Conservation (phyloP, 1,140 invertebrate species). For the Arion vulgaris region DNA sequence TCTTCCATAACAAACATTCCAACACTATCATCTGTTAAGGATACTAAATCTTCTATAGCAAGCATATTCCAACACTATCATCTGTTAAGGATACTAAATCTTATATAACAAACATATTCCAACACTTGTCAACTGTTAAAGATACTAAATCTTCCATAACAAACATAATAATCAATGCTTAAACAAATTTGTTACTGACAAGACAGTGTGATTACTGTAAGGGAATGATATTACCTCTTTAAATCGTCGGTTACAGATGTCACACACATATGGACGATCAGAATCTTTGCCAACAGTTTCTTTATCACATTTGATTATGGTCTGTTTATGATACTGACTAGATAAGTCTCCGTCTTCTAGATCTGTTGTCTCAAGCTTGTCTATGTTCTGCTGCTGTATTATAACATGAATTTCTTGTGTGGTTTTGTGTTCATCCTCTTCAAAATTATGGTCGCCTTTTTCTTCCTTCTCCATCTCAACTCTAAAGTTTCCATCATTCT, state of each 20-base stretch:
- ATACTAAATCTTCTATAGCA: too few species aligned
- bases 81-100: too few species aligned
- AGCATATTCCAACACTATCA: too few species aligned
- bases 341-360: constrained; percentile 17
- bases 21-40: too few species aligned
- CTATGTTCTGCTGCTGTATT: constrained; percentile 9
- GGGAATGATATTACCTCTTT: constrained; percentile 67
- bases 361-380: constrained; percentile 22
- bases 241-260: constrained; percentile 57
- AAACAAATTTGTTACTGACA: too few species aligned
- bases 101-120: too few species aligned
- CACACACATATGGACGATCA: constrained; percentile 54
- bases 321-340: background rate
- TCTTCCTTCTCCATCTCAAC: constrained; percentile 40
- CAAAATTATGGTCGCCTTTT: constrained; percentile 15
- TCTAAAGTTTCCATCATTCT: constrained; percentile 29
- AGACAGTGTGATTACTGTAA: too few species aligned
- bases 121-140: too few species aligned
- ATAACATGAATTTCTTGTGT: constrained; percentile 16
- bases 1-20: too few species aligned
- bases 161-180: too few species aligned
- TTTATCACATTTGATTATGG: constrained; percentile 4
- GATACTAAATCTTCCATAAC: too few species aligned
- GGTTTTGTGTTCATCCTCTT: background rate
- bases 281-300: constrained; percentile 40